Evolutionary conservation across 2,113 vertebrate species (phyloP).

Genomic region (Spizaetus ornatus): DNA sequence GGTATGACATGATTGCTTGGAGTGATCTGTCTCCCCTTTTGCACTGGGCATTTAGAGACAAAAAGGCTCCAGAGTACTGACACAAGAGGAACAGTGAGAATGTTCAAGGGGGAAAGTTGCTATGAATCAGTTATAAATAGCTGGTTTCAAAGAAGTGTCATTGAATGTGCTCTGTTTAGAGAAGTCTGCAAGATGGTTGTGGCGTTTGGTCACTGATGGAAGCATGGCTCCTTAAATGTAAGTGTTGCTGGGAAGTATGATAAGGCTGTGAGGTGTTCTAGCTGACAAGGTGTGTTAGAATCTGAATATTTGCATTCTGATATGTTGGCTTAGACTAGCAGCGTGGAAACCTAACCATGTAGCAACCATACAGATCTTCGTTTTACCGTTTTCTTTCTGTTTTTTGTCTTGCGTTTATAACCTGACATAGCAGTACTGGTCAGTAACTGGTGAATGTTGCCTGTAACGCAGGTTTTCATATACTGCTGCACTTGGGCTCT

Average conservation of each 20-base stretch:
- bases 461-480: not conserved
- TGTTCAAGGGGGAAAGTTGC: not conserved
- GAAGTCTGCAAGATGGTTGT: not conserved
- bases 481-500: not conserved
- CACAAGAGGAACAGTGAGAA: fast-evolving
- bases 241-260: not conserved
- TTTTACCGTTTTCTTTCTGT: not conserved
- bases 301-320: not conserved
- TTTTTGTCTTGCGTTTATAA: not conserved
- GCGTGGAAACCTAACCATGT: not conserved
- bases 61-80: not conserved
- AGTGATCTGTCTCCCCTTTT: not conserved
- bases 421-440: not conserved
- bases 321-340: not conserved
- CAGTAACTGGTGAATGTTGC: not conserved
- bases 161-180: not conserved
- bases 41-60: not conserved
- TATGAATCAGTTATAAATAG: not conserved
- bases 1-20: too few relatives aligned
- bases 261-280: not conserved
- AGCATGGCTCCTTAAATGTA: fast-evolving
- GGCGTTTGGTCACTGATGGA: not conserved
- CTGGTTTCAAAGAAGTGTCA: not conserved
- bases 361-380: fast-evolving
- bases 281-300: not conserved